Percentiles rank a stretch among this genome's conserved stretches.
These are phyloP conservation scores for Elachura formosa DNA, from an alignment of 2,113 vertebrate species.

Conservation along the genomic window DNA sequence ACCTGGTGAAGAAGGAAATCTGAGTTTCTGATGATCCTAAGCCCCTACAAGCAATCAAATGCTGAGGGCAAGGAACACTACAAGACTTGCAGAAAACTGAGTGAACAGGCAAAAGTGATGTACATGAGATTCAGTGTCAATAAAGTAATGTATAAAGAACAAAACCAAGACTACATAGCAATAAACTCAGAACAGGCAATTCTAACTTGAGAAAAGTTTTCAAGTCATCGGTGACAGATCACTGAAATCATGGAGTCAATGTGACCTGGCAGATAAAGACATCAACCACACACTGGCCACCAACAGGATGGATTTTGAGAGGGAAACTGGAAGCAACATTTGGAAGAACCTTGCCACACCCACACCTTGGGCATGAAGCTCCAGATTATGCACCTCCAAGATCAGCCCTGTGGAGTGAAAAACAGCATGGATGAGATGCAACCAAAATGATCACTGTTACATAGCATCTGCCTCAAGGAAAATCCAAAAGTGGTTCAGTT, in stretches of 20 bases:
- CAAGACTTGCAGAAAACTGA: not conserved
- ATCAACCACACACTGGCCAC: not conserved
- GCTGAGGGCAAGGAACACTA: not conserved
- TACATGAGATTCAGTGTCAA: not conserved
- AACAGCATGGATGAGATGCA: not conserved
- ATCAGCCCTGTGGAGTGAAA: not conserved
- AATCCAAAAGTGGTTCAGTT: not conserved
- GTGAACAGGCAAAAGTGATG: not conserved
- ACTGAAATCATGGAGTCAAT: not conserved
- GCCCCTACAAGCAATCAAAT: not conserved
- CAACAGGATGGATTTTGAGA: not conserved
- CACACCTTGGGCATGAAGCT: not conserved
- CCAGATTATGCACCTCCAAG: not conserved
- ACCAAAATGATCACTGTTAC: not conserved
- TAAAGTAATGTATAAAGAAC: not conserved
- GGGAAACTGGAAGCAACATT: not conserved
- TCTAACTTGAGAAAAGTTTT: not conserved
- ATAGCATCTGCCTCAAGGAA: not conserved
- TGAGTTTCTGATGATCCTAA: not conserved
- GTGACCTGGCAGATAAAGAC: not conserved
- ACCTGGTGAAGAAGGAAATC: not conserved
- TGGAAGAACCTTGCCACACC: not conserved
- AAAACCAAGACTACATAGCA: not conserved
- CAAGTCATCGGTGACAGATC: not conserved
- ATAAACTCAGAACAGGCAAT: not conserved